A percentile compares a stretch with the other conserved stretches of the same genome.
Conservation (phyloP, 2,797 vertebrate species). For the Macropus fuliginosus region DNA sequence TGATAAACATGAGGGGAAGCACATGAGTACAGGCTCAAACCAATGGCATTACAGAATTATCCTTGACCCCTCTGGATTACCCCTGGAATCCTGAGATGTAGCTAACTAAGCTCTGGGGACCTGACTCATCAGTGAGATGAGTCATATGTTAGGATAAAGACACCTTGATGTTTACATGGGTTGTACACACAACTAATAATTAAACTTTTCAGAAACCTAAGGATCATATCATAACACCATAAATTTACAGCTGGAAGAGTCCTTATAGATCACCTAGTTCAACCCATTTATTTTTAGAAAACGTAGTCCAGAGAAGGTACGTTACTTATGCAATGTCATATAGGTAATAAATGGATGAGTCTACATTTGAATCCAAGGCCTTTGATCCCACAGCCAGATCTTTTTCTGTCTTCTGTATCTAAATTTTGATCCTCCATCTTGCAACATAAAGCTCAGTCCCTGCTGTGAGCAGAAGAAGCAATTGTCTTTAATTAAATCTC, state of each 20-base stretch:
- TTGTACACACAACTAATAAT: neutral
- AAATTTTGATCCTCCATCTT: neutral
- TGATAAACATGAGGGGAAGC: neutral
- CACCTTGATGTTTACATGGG: neutral
- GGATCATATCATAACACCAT: neutral
- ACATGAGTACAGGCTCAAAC: neutral
- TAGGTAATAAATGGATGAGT: neutral
- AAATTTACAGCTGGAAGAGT: neutral
- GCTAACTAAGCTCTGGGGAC: neutral
- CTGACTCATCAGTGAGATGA: neutral
- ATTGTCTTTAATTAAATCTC: neutral
- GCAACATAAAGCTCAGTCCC: neutral
- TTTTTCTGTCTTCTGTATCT: neutral
- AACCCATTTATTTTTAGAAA: neutral
- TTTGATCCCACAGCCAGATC: neutral
- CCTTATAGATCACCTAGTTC: neutral
- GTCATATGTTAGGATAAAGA: neutral
- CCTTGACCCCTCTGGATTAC: neutral
- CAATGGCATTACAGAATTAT: neutral
- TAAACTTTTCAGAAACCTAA: neutral
- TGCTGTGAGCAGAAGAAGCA: neutral
- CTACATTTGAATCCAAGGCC: neutral
- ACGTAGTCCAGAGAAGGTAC: neutral
- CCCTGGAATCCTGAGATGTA: neutral
- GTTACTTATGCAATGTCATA: neutral